phyloP scores from a whole-genome alignment of 1,140 invertebrate genomes.

The Calycopis cecrops region DNA sequence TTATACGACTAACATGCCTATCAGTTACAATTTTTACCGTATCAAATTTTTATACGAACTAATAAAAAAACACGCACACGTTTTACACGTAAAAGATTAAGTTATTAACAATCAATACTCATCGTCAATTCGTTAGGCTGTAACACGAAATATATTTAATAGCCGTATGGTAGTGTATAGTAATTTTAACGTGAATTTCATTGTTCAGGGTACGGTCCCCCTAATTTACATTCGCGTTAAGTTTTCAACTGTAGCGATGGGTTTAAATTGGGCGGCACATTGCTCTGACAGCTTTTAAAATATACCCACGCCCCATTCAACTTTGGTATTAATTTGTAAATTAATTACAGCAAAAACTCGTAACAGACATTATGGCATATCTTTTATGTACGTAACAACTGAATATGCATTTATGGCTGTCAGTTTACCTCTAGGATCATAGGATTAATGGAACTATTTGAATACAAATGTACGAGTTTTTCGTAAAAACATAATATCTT shows the following conservation, averaged over 20 bases:
- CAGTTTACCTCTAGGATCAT: too few species aligned
- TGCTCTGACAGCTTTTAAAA: conserved; percentile 66
- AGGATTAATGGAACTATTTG: too few species aligned
- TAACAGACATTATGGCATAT: neutral
- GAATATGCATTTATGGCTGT: too few species aligned
- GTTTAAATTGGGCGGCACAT: conserved; percentile 47
- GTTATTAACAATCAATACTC: conserved; percentile 31
- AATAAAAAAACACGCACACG: conserved; percentile 23
- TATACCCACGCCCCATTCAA: conserved; percentile 42
- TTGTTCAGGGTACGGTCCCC: conserved; percentile 47
- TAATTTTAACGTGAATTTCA: conserved; percentile 1
- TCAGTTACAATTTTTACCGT: conserved; percentile 19
- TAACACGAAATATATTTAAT: neutral
- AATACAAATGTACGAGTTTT: too few species aligned
- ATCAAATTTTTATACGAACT: conserved; percentile 25
- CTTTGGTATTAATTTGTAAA: conserved; percentile 25
- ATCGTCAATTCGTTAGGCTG: conserved; percentile 38
- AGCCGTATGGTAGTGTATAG: neutral
- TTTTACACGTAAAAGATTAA: conserved; percentile 43
- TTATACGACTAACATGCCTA: neutral
- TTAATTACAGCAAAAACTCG: conserved; percentile 5
- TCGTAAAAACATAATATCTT: neutral
- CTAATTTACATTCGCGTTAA: conserved; percentile 51
- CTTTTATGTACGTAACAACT: neutral
- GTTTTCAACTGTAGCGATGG: conserved; percentile 39